phyloP scores from a whole-genome alignment of 1,140 invertebrate species.

The Drosophila ercepeae region DNA sequence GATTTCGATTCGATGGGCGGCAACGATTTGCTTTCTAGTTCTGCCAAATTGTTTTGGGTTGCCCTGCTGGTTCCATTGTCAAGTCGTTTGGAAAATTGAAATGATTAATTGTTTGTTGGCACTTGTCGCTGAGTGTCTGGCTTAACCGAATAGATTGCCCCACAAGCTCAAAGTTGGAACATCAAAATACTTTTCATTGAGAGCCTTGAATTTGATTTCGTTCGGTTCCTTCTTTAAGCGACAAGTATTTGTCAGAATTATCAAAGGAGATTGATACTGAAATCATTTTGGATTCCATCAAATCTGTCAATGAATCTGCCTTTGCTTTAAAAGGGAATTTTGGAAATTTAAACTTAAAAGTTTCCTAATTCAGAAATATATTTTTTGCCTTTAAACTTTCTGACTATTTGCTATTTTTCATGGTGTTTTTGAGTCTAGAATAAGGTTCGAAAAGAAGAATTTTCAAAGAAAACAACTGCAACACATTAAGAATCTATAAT shows the following conservation, averaged over 20 bases:
- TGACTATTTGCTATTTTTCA: too few species aligned
- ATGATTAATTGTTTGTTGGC: slow-evolving; percentile 65
- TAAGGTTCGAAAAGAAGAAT: too few species aligned
- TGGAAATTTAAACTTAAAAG: neutral
- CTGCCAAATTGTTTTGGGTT: slow-evolving; percentile 48
- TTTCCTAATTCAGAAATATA: neutral
- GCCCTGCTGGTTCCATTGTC: slow-evolving; percentile 25
- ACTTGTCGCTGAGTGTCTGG: slow-evolving; percentile 18
- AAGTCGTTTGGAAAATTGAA: slow-evolving; percentile 71
- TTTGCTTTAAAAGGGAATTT: too few species aligned
- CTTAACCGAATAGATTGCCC: slow-evolving; percentile 43
- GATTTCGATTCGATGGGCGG: neutral
- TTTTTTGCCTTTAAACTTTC: too few species aligned
- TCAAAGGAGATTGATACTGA: neutral
- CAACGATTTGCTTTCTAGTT: neutral
- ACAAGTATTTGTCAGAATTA: slow-evolving; percentile 3
- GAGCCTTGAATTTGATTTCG: slow-evolving; percentile 23
- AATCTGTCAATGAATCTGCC: neutral
- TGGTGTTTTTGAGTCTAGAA: too few species aligned
- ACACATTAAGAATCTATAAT: too few species aligned
- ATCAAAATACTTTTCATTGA: slow-evolving; percentile 36
- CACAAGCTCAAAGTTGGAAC: slow-evolving; percentile 45
- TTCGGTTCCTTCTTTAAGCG: neutral
- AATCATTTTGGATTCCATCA: neutral
- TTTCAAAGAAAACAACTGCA: too few species aligned